Evolutionary conservation across 1,140 invertebrate species (phyloP), one percentile per base, ranked within the genome.

Genomic region (Conus ventricosus): DNA sequence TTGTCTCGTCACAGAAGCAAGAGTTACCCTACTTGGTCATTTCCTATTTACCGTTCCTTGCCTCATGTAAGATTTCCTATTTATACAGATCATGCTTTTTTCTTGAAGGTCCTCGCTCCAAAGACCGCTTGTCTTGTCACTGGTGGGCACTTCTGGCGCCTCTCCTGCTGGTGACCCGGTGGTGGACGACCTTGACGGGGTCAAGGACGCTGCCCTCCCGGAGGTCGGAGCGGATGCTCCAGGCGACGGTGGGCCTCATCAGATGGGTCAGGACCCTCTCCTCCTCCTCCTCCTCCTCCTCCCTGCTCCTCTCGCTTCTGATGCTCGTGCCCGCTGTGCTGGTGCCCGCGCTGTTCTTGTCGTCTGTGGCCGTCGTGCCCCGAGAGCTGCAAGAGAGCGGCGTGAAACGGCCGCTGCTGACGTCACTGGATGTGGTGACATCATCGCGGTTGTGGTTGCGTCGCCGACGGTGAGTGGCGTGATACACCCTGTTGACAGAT

Each of bases 121-220:
- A 11, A 10, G 13, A 78, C 10, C 8, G n/a, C 78, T 10, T 39
- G 25, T 39, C 13, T 17, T 17, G 5, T 80, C 13, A 80, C 51
- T 17, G n/a, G 11, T 80, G 11, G 23, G 11, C 11, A 25, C 27
- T 80, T 51, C 5, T n/a, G 13, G 78, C 20, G 78, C 27, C 27
- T 17, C 78, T 25, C 13, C 25, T 71, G 67, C 11, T 20, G 6
- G 6, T 55, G 51, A 15, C 23, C 55, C 71, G 51, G 11, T 15
- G 51, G 39, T 23, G 23, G 63, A 84, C 82, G 82, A 84, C 84
- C 51, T 85, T 51, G 11, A 75, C 84, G 15, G 60, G 71, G 84
- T 85, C 84, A 75, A 85, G 63, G 84, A 63, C 39, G 25, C 23
- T 25, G 25, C 84, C 63, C 51, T 85, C 63, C 11, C 84, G 60